A percentile compares a stretch with the other conserved stretches of the same genome.
phyloP scores from a whole-genome alignment of 64 coral and sea anemone genomes.

The Acropora yongei region DNA sequence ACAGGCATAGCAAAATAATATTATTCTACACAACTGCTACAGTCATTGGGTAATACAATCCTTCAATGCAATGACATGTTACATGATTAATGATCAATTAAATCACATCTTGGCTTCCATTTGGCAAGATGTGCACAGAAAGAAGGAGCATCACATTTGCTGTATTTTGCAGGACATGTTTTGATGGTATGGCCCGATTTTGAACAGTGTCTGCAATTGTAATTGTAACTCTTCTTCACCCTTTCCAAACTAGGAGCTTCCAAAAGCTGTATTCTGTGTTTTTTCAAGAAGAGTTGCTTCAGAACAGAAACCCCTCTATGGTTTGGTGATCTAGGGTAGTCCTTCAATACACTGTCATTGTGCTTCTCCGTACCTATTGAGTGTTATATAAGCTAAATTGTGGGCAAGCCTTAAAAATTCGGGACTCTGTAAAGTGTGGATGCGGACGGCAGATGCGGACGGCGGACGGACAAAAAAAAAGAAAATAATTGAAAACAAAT shows the following conservation, averaged over 20 bases:
- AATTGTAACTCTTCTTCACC: conserved; percentile 45
- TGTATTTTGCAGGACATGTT: conserved; percentile 59
- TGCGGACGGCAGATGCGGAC: too few species aligned
- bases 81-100: neutral
- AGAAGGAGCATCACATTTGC: conserved; percentile 27
- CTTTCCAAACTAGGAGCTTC: conserved; percentile 29
- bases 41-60: neutral
- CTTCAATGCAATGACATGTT: neutral
- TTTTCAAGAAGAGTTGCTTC: conserved; percentile 45
- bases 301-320: conserved; percentile 51
- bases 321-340: conserved; percentile 48
- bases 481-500: too few species aligned
- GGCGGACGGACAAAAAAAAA: too few species aligned
- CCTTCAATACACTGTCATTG: conserved; percentile 37
- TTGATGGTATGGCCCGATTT: conserved; percentile 56
- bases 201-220: conserved; percentile 34
- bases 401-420: neutral
- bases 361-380: conserved; percentile 60
- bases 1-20: neutral
- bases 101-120: conserved; percentile 59
- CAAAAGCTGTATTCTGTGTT: conserved; percentile 30
- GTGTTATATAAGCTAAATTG: conserved; percentile 44
- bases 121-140: conserved; percentile 74
- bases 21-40: neutral
- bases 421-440: too few species aligned